phyloP scores from a whole-genome alignment of 2,888 invertebrate species.

The Agrypnus murinus region DNA sequence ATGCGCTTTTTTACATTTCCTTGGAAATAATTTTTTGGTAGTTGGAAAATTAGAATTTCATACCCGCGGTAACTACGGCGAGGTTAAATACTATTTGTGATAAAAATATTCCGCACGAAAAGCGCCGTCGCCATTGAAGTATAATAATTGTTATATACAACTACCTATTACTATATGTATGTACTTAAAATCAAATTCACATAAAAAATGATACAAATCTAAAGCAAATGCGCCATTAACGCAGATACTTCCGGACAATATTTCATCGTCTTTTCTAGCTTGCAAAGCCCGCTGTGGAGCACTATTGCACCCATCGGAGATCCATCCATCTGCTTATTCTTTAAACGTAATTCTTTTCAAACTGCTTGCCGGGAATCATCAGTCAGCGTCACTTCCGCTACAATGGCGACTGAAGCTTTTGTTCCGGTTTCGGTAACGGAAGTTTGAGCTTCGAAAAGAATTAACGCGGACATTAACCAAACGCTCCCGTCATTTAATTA shows the following conservation, averaged over 20 bases:
- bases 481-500: constrained; percentile 66
- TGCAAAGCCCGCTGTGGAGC: constrained; percentile 60
- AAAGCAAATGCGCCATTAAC: constrained; percentile 66
- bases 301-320: constrained; percentile 66
- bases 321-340: constrained; percentile 70
- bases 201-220: constrained; percentile 56
- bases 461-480: constrained; percentile 66
- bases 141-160: too few relatives aligned
- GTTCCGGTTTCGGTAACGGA: constrained; percentile 63
- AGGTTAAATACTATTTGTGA: too few relatives aligned
- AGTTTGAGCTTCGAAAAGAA: constrained; percentile 63
- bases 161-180: too few relatives aligned
- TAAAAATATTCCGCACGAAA: too few relatives aligned
- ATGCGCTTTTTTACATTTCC: too few relatives aligned
- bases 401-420: constrained; percentile 68
- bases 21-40: too few relatives aligned
- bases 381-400: constrained; percentile 71
- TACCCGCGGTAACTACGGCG: too few relatives aligned
- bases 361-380: constrained; percentile 67
- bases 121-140: too few relatives aligned
- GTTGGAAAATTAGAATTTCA: too few relatives aligned
- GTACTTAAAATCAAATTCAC: constrained; percentile 40
- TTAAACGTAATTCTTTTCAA: constrained; percentile 68
- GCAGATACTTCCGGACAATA: constrained; percentile 65
- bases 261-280: constrained; percentile 64